A percentile compares a stretch with the other conserved stretches of the same genome.
Conservation (phyloP, 2,797 vertebrate species). For the Erethizon dorsatum region DNA sequence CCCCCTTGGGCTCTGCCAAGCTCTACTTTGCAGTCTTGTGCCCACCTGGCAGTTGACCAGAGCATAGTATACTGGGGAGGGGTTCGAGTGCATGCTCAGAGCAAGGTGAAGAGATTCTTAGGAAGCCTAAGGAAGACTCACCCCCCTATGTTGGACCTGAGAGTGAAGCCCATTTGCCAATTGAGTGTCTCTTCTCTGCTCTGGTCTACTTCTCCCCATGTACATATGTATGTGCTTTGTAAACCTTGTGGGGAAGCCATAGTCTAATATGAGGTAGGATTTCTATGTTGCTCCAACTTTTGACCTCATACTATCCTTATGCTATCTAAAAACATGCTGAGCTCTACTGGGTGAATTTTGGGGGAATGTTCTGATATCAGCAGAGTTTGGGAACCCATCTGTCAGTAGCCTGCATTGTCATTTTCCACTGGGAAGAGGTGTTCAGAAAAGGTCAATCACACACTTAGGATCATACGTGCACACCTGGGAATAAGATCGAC, state of each 20-base stretch:
- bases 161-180: neutral
- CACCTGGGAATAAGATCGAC: neutral
- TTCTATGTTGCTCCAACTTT: neutral
- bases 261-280: neutral
- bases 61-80: neutral
- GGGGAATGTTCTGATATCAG: neutral
- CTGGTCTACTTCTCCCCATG: neutral
- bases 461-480: neutral
- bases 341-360: neutral
- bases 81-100: neutral
- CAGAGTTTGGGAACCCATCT: too few relatives aligned
- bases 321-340: neutral
- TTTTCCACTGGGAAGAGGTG: neutral
- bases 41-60: neutral
- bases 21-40: neutral
- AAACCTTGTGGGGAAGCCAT: neutral
- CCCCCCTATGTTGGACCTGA: neutral
- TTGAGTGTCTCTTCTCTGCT: neutral
- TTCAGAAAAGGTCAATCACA: neutral
- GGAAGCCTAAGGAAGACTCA: neutral
- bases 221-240: neutral
- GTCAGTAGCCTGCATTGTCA: too few relatives aligned
- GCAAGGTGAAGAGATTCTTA: too few relatives aligned
- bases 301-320: neutral
- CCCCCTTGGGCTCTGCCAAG: neutral